These are phyloP conservation scores for Chiroxiphia lanceolata DNA, from an alignment of 2,797 vertebrate genomes.

Conservation along the genomic window DNA sequence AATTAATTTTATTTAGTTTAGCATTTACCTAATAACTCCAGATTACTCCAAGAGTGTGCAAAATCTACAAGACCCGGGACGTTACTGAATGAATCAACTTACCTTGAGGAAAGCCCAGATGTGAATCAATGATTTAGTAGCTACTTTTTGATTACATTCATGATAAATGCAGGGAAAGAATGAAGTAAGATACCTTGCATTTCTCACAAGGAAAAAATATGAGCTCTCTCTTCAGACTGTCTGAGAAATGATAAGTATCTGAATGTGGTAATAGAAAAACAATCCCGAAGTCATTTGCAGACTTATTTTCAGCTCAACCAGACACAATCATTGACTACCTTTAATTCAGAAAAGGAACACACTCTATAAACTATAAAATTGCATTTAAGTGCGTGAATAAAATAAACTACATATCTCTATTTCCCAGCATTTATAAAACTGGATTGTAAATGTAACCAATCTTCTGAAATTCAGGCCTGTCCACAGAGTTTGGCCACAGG, in stretches of 20 bases:
- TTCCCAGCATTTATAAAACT: not conserved
- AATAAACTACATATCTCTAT: not conserved
- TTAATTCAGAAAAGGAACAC: not conserved
- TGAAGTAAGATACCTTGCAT: not conserved
- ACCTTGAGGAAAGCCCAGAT: not conserved
- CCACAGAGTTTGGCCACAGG: not conserved
- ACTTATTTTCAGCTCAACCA: not conserved
- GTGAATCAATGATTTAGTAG: not conserved
- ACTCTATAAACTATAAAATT: not conserved
- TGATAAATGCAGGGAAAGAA: not conserved
- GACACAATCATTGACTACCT: not conserved
- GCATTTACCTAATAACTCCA: not conserved
- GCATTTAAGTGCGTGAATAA: not conserved
- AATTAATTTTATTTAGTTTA: not conserved
- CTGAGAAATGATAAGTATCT: not conserved
- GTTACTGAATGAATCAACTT: not conserved
- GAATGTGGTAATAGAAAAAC: not conserved
- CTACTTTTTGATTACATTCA: not conserved
- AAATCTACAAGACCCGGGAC: not conserved
- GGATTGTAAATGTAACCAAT: not conserved
- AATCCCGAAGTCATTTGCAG: not conserved
- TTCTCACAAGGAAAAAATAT: not conserved
- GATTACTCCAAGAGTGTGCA: not conserved
- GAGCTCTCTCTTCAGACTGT: not conserved
- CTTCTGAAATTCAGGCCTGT: not conserved